These are phyloP conservation scores for Megalops cyprinoides DNA, from an alignment of 2,797 vertebrate genomes.

Conservation along the genomic window DNA sequence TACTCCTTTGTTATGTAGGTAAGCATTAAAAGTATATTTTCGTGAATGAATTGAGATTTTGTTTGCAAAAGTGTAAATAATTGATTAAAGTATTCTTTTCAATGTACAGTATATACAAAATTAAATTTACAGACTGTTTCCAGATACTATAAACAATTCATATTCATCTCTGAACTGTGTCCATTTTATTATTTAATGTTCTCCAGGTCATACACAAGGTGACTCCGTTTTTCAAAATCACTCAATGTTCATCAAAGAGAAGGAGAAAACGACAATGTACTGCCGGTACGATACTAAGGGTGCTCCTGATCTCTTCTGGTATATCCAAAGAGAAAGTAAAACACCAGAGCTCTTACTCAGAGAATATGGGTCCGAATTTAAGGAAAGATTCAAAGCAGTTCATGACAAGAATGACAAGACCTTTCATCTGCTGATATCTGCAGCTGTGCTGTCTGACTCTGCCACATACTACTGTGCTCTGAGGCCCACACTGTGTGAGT, in stretches of 20 bases:
- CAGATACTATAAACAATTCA: not conserved
- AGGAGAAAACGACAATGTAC: slow-evolving; percentile 53
- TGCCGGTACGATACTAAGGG: slow-evolving; percentile 48
- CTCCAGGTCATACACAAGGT: not conserved
- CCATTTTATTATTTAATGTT: not conserved
- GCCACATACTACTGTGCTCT: slow-evolving; percentile 31
- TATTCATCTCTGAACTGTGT: not conserved
- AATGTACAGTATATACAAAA: too few species aligned
- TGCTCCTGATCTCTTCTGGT: not conserved
- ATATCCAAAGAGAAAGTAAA: not conserved
- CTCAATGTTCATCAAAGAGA: slow-evolving; percentile 48
- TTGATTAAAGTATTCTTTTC: too few species aligned
- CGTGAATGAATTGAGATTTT: too few species aligned
- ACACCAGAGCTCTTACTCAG: not conserved
- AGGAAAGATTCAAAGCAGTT: not conserved
- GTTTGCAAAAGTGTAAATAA: too few species aligned
- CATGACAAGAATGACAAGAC: not conserved
- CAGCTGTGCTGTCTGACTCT: slow-evolving; percentile 40
- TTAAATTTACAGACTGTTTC: too few species aligned
- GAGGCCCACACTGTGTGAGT: not conserved
- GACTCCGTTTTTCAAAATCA: not conserved
- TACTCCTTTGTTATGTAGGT: not conserved
- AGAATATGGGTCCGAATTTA: not conserved
- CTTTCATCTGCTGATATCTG: slow-evolving; percentile 14
- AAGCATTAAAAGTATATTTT: too few species aligned